Conservation (phyloP, 2,888 invertebrate genomes). For the Catocala sponsa region DNA sequence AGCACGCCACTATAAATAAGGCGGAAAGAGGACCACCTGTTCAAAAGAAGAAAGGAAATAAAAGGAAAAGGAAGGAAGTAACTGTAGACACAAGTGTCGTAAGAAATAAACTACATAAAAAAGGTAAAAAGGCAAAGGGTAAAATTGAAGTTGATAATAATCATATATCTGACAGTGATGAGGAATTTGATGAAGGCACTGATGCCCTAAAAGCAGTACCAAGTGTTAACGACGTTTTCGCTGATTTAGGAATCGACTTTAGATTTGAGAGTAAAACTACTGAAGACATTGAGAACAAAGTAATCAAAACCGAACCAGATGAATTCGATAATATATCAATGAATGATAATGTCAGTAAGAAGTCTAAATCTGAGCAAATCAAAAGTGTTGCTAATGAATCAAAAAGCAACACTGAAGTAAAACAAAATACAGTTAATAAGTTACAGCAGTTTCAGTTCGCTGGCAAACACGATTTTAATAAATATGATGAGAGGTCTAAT, state of each 20-base stretch:
- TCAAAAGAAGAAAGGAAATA: conserved; percentile 58
- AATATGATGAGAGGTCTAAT: conserved; percentile 64
- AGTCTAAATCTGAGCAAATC: not conserved
- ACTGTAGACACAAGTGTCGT: conserved; percentile 57
- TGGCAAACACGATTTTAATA: conserved; percentile 68
- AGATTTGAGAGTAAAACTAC: conserved; percentile 48
- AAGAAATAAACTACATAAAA: conserved; percentile 57
- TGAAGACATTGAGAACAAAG: conserved; percentile 19
- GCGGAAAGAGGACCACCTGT: conserved; percentile 60
- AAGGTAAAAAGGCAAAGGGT: conserved; percentile 49
- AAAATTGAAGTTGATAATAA: conserved; percentile 36
- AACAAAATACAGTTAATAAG: conserved; percentile 57
- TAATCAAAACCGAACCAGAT: conserved; percentile 22
- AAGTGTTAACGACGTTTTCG: conserved; percentile 81
- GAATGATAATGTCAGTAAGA: not conserved
- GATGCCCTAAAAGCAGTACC: conserved; percentile 74
- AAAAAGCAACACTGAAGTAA: conserved; percentile 26
- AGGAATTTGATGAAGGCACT: conserved; percentile 53
- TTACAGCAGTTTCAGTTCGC: conserved; percentile 75
- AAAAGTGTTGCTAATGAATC: conserved; percentile 10
- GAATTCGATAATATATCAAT: conserved; percentile 11
- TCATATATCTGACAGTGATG: conserved; percentile 43
- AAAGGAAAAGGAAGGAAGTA: conserved; percentile 71
- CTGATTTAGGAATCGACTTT: conserved; percentile 73
- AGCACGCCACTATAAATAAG: conserved; percentile 75